Evolutionary conservation across 2,797 vertebrate genomes (phyloP), one percentile per base, ranked within the genome.

Genomic region (Clarias platycephalus): DNA sequence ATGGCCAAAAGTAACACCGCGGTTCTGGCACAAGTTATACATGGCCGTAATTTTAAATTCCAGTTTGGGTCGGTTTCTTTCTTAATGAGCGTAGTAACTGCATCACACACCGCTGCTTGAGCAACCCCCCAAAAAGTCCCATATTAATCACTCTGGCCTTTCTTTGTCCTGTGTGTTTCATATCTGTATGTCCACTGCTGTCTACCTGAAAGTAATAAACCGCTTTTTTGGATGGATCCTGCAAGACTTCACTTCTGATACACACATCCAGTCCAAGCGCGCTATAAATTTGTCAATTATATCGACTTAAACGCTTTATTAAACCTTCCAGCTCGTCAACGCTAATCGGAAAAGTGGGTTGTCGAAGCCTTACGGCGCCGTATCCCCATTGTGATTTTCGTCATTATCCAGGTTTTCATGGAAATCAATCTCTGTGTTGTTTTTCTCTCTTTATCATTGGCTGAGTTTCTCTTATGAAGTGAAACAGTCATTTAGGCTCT

Each of bases 401-500:
- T 26, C 58, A 63, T 63, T 40, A 34, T 55, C 26, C 26, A 24
- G 26, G 49, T 57, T 68, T 57, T 26, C 34, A 16, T 0, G 28
- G 62, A 66, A 53, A 89, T 26, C 60, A 37, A 22, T 78, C 24
- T 12, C 24, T 12, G 44, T 44, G 44, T 10, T 87, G 16, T 76
- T 22, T 84, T 8, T 80, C n/a, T 75, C 24, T 31, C 44, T 44
- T 37, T 57, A 58, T 70, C 74, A 22, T 63, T 57, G 57, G 9
- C 58, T 34, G 49, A 66, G 40, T 81, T 85, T 81, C 57, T 81
- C 70, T 55, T 62, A 22, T 31, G 22, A 16, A 74, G n/a, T 63
- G 37, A 74, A 64, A 63, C 63, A 76, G 62, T 49, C 6, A 37
- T 53, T 75, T 34, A 58, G 44, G 70, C 44, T 53, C 28, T 34